Percentiles rank a stretch among this genome's conserved stretches.
These are phyloP conservation scores for Hyposmocoma kahamanoa DNA, from an alignment of 1,140 invertebrate species.

Conservation along the genomic window DNA sequence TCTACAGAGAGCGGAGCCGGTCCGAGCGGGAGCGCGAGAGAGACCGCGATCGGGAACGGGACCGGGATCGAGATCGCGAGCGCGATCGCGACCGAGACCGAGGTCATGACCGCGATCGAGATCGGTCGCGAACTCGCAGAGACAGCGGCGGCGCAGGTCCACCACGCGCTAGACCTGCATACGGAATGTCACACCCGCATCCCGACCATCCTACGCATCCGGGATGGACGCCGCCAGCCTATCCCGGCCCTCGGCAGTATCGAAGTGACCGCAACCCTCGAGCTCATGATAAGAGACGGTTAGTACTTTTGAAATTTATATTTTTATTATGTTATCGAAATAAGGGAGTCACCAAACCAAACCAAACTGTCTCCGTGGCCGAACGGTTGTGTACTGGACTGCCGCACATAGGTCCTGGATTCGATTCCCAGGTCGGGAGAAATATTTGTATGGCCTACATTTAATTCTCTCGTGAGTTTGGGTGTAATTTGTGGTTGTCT, in stretches of 20 bases:
- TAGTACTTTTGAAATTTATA: too few species aligned
- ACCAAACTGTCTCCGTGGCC: too few species aligned
- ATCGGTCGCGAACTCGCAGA: conserved; percentile 54
- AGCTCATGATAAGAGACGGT: conserved; percentile 66
- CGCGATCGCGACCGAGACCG: conserved; percentile 47
- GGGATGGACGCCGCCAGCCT: conserved; percentile 56
- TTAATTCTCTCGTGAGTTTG: too few species aligned
- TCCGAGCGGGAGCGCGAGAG: conserved; percentile 51
- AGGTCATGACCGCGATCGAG: conserved; percentile 40
- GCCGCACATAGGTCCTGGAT: too few species aligned
- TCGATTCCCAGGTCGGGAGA: too few species aligned
- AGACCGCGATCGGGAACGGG: conserved; percentile 47
- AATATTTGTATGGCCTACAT: too few species aligned
- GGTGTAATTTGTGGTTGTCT: too few species aligned
- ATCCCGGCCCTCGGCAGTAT: conserved; percentile 57
- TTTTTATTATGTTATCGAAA: too few species aligned
- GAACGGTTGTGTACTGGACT: too few species aligned
- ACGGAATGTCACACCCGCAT: conserved; percentile 37
- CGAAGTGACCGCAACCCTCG: conserved; percentile 54
- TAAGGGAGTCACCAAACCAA: too few species aligned
- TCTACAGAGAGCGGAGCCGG: conserved; percentile 64
- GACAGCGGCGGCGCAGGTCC: conserved; percentile 53
- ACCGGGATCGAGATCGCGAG: conserved; percentile 58
- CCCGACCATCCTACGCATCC: conserved; percentile 35
- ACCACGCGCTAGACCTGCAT: conserved; percentile 34